A percentile compares a stretch with the other conserved stretches of the same genome.
These are phyloP conservation scores for Passer montanus DNA, from an alignment of 2,113 vertebrate species.

Conservation along the genomic window DNA sequence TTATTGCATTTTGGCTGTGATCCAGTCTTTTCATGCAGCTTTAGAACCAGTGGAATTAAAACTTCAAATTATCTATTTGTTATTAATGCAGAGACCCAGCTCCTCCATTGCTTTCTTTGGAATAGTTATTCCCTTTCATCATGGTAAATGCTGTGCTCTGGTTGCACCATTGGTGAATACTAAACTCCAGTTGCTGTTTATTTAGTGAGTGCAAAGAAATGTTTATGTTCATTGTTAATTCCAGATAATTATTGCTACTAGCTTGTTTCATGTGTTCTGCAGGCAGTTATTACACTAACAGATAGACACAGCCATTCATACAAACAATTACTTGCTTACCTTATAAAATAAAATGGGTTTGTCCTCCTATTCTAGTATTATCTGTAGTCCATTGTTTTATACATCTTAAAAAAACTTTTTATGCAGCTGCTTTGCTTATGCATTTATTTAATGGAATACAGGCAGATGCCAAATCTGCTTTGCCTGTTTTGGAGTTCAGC, in stretches of 20 bases:
- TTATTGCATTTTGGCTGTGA: slow-evolving; percentile 49
- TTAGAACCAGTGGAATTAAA: slow-evolving; percentile 34
- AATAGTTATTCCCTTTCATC: not conserved
- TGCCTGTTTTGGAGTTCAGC: not conserved
- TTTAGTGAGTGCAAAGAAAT: not conserved
- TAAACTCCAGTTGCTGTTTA: not conserved
- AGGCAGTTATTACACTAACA: slow-evolving; percentile 27
- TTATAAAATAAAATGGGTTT: slow-evolving; percentile 33
- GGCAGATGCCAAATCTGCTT: not conserved
- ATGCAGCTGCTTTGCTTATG: not conserved
- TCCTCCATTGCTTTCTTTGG: not conserved
- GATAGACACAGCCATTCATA: not conserved
- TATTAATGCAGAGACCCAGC: not conserved
- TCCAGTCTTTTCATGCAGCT: slow-evolving; percentile 34
- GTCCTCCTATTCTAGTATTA: not conserved
- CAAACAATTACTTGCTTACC: slow-evolving; percentile 23
- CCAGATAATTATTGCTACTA: slow-evolving; percentile 51
- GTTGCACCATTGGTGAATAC: not conserved
- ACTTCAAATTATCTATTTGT: not conserved
- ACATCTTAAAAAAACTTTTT: not conserved
- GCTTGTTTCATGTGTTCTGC: slow-evolving; percentile 2
- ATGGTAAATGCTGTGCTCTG: not conserved
- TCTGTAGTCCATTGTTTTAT: slow-evolving; percentile 1
- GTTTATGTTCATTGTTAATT: slow-evolving; percentile 25
- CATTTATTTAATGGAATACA: slow-evolving; percentile 25